A percentile compares a stretch with the other conserved stretches of the same genome.
phyloP scores from a whole-genome alignment of 2,797 vertebrate species.

The Toxotes lorentzi region DNA sequence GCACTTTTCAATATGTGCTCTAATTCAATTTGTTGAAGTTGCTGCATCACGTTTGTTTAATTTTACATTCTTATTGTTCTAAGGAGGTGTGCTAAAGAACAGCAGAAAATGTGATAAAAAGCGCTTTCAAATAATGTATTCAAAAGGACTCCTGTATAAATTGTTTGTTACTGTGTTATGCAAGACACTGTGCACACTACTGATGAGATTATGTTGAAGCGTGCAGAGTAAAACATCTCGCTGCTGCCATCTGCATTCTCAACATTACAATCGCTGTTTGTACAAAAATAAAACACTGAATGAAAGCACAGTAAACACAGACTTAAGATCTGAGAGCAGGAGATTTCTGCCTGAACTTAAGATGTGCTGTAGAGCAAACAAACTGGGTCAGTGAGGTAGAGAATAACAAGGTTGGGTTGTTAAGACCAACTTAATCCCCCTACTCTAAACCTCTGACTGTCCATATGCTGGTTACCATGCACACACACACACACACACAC shows the following conservation, averaged over 20 bases:
- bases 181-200: not conserved
- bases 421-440: conserved; percentile 54
- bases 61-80: not conserved
- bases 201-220: not conserved
- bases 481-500: conserved; percentile 15
- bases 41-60: not conserved
- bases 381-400: conserved; percentile 27
- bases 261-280: not conserved
- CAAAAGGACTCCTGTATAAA: not conserved
- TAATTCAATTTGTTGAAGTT: not conserved
- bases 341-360: not conserved
- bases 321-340: not conserved
- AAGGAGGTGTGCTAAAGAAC: not conserved
- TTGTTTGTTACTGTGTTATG: not conserved
- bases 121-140: not conserved
- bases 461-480: conserved; percentile 52
- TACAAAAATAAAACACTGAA: not conserved
- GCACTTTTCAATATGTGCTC: conserved; percentile 4
- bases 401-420: conserved; percentile 40
- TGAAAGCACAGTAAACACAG: not conserved
- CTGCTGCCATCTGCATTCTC: not conserved
- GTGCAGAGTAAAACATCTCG: no score
- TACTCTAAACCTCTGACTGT: conserved; percentile 47
- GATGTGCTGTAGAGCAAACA: not conserved
- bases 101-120: not conserved